Base-by-base conservation (phyloP, 2,797 vertebrate genomes). In the Limosa lapponica region DNA sequence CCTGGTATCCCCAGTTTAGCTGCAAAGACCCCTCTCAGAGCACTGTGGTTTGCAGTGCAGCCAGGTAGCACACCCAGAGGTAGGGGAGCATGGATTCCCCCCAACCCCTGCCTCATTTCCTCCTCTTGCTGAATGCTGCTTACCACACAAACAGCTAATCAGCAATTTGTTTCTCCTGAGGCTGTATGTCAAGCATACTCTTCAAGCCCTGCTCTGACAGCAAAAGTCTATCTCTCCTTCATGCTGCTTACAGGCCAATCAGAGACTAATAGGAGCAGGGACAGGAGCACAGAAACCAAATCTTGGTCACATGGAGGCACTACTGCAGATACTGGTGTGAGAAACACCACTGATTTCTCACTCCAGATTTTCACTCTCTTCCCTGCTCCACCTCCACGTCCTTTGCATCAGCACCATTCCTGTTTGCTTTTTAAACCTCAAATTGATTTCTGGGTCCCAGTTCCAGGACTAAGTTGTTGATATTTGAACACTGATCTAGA, bases 151-250 rank as follows among this genome's bases (percentile, higher is more conserved):
- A 67, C 55, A 58, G 64, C n/a, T 94, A 19, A 65, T 75, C 58
- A 61, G 64, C 52, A 51, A 64, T 65, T 55, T 54, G 32, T 49
- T 71, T 84, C 73, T 69, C 61, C 84, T 0, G 10, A 58, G 78
- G 67, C 72, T 44, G 7, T 73, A 48, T 7, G 10, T 58, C 1
- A 0, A 64, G 34, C 69, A 37, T 0, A 9, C 6, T 70, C 22
- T 65, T 66, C 69, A 32, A 72, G 58, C 13, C 34, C 79, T 69
- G 48, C 44, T 73, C 73, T 48, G 78, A 69, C 43, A 86, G 34
- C 46, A 43, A 19, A 79, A 64, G 23, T 24, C 41, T 61, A 44
- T 54, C 36, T 77, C 36, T 72, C 25, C 41, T 16, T 44, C 16
- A 3, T 44, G 41, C 36, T 49, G 46, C 36, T 72, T 48, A 49